Evolutionary conservation across 2,113 vertebrate genomes (phyloP), one percentile per base, ranked within the genome.

Genomic region (Calidris pygmaea): DNA sequence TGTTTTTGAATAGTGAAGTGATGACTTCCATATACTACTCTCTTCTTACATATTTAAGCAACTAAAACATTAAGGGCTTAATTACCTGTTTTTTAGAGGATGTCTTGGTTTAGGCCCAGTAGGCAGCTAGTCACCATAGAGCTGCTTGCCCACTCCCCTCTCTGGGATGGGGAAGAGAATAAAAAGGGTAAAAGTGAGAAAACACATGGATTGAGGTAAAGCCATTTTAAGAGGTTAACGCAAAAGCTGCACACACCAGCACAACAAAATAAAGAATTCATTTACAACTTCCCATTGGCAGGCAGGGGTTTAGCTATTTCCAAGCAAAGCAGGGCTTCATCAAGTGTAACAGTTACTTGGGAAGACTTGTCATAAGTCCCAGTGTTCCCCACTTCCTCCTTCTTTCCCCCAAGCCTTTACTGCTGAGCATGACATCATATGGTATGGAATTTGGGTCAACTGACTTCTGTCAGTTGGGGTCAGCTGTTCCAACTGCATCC

Each of bases 181-280:
- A 55, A 5, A 32, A 77, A 55, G 8, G 3, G 4, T 74, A 35
- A 48, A 70, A n/a, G 7, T 48, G n/a, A 65, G 50, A 37, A 5
- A 59, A 14, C 3, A 23, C 7, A 9, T 24, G 5, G 13, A 10
- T 32, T 70, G 17, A 70, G 11, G 7, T 35, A 70, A 63, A 41
- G 10, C 5, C 2, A 21, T 79, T 66, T 71, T 39, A 59, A 73
- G 27, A 71, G 1, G 13, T 39, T 39, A 75, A 74, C 48, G 9
- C 3, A 65, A 71, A 65, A 66, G 3, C 9, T 55, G 4, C 1
- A 4, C 16, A 21, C 2, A 3, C 11, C 9, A 84, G 10, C 4
- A n/a, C 65, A 60, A 14, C 6, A 63, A 74, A 65, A 13, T 11
- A 68, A 63, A 14, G n/a, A 76, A 71, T 86, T 76, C 3, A 9